Base-by-base conservation (phyloP, 2,888 invertebrate genomes). In the Zygaena filipendulae region DNA sequence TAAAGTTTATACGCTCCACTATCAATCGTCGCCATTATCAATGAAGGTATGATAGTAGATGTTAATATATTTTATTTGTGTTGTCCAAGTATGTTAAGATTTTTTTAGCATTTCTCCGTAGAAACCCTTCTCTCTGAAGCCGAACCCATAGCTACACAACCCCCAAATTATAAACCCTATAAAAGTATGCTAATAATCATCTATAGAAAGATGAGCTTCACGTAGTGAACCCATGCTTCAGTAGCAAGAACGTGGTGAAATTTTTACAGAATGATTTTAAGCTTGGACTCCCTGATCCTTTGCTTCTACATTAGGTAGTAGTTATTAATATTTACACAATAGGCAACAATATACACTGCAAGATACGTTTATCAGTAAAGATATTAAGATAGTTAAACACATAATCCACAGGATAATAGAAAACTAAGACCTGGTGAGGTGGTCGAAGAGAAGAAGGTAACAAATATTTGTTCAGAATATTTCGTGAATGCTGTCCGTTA, bases 381-480 rank as follows among this genome's bases (percentile, higher is more conserved):
- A 62, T 71, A 72, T 62, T 75, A 72, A 74, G 69, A 70, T 52
- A 55, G 70, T 71, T 59, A 63, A 74, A 77, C 70, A 63, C 70
- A 54, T 70, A 77, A 79, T 79, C 64, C 75, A 77, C 81, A 81
- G 91, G 91, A 90, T 77, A 86, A 89, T 88, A 91, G 91, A 83
- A 91, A 92, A 87, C 90, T 94, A 81, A 92, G 94, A 68, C 94
- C 94, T 52, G 94, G 94, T 80, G 94, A 95, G 86, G 90, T 94
- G 81, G 81, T 92, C 81, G 92, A 92, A 82, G 94, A 94, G 70
- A 92, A 91, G 85, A 92, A 92, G 94, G 94, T 95, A 91, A 64
- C 67, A 58, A 53, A 57, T 63, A 51, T 59, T 57, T 52, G 63
- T 61, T 67, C 61, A 59, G 59, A 63, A 52, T 51, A 54, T 59